phyloP scores from a whole-genome alignment of 2,113 vertebrate species.

The Clinocottus analis region DNA sequence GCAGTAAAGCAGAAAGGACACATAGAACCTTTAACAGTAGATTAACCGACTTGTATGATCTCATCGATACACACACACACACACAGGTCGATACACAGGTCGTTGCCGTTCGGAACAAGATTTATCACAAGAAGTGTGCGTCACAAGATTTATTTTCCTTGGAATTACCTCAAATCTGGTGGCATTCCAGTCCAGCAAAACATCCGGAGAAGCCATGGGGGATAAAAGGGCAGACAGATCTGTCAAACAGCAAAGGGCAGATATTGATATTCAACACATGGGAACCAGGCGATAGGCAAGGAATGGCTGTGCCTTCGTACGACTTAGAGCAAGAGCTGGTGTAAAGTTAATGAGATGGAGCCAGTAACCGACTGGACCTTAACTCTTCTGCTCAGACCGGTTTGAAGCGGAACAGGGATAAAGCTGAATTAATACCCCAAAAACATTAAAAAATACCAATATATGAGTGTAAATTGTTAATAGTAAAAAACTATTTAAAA shows the following conservation, averaged over 20 bases:
- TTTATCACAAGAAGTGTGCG: not conserved
- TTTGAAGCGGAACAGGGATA: not conserved
- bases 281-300: not conserved
- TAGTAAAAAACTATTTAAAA: not conserved
- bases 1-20: not conserved
- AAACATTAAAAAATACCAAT: too few relatives aligned
- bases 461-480: too few relatives aligned
- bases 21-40: not conserved
- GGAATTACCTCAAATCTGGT: slow-evolving; percentile 69
- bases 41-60: not conserved
- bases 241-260: slow-evolving; percentile 47
- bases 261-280: not conserved
- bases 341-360: not conserved
- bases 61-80: not conserved
- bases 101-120: not conserved
- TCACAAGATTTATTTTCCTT: not conserved
- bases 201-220: slow-evolving; percentile 68
- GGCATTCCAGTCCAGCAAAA: slow-evolving; percentile 47
- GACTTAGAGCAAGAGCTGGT: not conserved
- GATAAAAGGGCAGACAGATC: slow-evolving; percentile 78
- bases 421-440: too few relatives aligned
- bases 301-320: not conserved
- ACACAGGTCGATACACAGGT: too few relatives aligned
- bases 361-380: too few relatives aligned
- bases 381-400: not conserved